Base-by-base conservation (phyloP, 2,113 vertebrate species). In the Xenus cinereus region DNA sequence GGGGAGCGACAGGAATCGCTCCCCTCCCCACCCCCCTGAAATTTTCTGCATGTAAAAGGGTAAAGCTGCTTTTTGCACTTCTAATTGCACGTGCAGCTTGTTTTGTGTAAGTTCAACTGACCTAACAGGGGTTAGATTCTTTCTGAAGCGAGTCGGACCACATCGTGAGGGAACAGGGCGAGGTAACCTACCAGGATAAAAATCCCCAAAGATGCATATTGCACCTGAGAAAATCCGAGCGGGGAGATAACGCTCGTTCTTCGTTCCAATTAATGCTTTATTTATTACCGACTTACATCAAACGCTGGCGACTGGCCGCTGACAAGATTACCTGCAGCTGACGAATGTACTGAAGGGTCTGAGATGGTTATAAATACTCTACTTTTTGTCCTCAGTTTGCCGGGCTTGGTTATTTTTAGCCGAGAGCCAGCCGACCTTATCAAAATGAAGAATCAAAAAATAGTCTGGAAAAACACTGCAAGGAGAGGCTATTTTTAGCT, bases 371-470 rank as follows among this genome's bases (percentile, higher is more conserved):
- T 98, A 98, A 98, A 98, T 97, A 98, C 89, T 97, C 95, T 97
- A 97, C 96, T 97, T 98, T 98, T 96, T 98, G 98, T 98, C 98
- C 97, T 98, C 97, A 96, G 98, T 97, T 98, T 98, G 98, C 98
- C 68, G 33, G 97, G 98, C 97, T 98, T 85, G 91, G 84, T 97
- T 98, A 99, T 99, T 99, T 99, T 98, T 99, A 99, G 98, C 93
- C 97, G 94, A 93, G 97, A 97, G 97, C 97, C 98, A 97, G 98
- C 98, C 97, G 98, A 97, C 97, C 98, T 97, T 98, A 98, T 98
- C 98, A 98, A 98, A 98, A 98, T 97, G 98, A 98, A 98, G 98
- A 96, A 98, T 98, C 98, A 98, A 98, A 99, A 99, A 98, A 99
- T 98, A 99, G 89, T 95, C 87, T 94, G 97, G 96, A 98, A 97